phyloP scores from a whole-genome alignment of 2,113 vertebrate genomes.

The Pseudorhombus dupliciocellatus region DNA sequence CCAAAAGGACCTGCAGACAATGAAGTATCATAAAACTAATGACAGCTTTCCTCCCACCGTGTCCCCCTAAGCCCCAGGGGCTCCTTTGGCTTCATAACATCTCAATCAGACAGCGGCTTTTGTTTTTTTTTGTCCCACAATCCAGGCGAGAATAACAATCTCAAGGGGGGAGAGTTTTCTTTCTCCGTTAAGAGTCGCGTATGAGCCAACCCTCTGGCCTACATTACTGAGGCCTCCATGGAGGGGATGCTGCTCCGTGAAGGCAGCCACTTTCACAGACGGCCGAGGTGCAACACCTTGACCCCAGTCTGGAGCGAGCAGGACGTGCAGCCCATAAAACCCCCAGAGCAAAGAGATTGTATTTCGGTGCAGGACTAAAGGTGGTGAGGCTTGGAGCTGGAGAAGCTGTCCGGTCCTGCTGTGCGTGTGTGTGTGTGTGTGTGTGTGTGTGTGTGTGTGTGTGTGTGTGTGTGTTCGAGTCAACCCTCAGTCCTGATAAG shows the following conservation, averaged over 20 bases:
- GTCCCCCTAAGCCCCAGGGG: constrained; percentile 51
- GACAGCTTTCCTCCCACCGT: constrained; percentile 6
- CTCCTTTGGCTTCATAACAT: constrained; percentile 49
- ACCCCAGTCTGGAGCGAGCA: constrained; percentile 30
- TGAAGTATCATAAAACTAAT: constrained; percentile 25
- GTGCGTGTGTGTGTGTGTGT: too few species aligned
- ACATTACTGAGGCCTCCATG: constrained; percentile 55
- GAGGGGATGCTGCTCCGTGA: constrained; percentile 24
- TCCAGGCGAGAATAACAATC: constrained; percentile 51
- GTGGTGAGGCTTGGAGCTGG: neutral
- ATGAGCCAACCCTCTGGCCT: constrained; percentile 46
- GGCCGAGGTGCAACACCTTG: constrained; percentile 22
- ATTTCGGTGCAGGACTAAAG: constrained; percentile 8
- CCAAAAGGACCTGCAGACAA: neutral
- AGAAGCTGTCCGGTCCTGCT: constrained; percentile 22
- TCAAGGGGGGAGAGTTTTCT: constrained; percentile 9
- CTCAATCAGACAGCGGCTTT: constrained; percentile 30
- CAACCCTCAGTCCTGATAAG: constrained; percentile 58
- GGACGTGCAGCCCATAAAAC: constrained; percentile 13
- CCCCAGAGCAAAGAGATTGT: neutral
- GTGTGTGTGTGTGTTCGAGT: constrained; percentile 54
- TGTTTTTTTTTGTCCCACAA: constrained; percentile 32
- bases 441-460: too few species aligned
- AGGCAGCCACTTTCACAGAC: constrained; percentile 1
- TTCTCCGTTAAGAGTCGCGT: constrained; percentile 20